A percentile compares a stretch with the other conserved stretches of the same genome.
phyloP scores from a whole-genome alignment of 2,888 invertebrate species.

The Synergus japonicus region DNA sequence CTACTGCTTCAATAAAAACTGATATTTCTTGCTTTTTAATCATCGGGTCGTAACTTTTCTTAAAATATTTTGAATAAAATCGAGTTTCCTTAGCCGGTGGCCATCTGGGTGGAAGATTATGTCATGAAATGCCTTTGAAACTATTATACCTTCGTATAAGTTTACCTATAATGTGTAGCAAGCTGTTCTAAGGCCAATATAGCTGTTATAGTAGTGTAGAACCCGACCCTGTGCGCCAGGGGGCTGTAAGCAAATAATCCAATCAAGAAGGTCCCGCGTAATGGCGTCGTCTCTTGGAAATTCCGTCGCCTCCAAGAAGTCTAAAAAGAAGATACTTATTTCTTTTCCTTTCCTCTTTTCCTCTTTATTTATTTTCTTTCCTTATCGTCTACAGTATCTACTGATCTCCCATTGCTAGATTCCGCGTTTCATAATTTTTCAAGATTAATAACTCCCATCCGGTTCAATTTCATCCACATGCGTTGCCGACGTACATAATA shows the following conservation, averaged over 20 bases:
- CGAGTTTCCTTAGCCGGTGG: neutral
- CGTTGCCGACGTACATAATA: neutral
- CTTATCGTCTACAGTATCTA: conserved; percentile 11
- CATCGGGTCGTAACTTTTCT: neutral
- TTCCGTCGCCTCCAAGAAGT: conserved; percentile 47
- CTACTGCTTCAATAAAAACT: neutral
- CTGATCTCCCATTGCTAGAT: conserved; percentile 43
- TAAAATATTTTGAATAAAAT: conserved; percentile 10
- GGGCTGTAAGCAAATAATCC: conserved; percentile 68
- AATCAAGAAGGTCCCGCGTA: conserved; percentile 59
- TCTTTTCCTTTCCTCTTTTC: conserved; percentile 31
- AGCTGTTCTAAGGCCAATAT: conserved; percentile 40
- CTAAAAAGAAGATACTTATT: conserved; percentile 26
- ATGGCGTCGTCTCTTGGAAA: conserved; percentile 47
- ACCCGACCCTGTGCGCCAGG: conserved; percentile 54
- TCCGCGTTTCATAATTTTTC: conserved; percentile 45
- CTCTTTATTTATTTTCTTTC: conserved; percentile 44
- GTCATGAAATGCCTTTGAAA: conserved; percentile 62
- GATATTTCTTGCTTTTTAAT: neutral
- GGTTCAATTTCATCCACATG: conserved; percentile 26
- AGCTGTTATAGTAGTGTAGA: conserved; percentile 47
- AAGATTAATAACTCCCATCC: conserved; percentile 46
- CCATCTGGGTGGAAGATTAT: conserved; percentile 44
- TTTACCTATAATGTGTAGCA: conserved; percentile 43
- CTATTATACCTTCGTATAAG: conserved; percentile 52